Conservation (phyloP, 2,888 invertebrate species). For the Drosophila anomalipes region DNA sequence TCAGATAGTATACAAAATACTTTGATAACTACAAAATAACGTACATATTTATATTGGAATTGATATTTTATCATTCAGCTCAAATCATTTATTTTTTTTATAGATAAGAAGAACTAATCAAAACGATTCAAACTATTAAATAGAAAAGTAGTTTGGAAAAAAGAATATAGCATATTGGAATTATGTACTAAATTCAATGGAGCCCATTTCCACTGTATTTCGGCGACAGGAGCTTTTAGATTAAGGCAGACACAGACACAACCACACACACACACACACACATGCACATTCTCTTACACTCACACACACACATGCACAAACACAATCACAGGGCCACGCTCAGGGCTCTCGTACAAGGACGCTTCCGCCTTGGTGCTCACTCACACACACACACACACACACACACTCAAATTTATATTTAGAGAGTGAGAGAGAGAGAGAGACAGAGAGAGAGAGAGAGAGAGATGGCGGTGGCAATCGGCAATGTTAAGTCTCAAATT, state of each 20-base stretch:
- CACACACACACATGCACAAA: slow-evolving; percentile 18
- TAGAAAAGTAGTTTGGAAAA: neutral
- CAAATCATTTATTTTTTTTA: neutral
- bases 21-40: neutral
- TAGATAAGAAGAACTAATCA: neutral
- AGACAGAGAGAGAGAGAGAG: neutral
- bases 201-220: slow-evolving; percentile 44
- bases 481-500: slow-evolving; percentile 66
- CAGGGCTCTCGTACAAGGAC: slow-evolving; percentile 66
- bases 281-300: slow-evolving; percentile 2
- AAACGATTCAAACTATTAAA: neutral
- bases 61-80: neutral
- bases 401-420: slow-evolving; percentile 1
- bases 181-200: neutral
- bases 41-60: neutral
- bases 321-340: slow-evolving; percentile 46
- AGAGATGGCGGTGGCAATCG: slow-evolving; percentile 41
- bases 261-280: slow-evolving; percentile 6
- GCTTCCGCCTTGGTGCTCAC: slow-evolving; percentile 66
- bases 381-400: slow-evolving; percentile 25
- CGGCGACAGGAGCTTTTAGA: slow-evolving; percentile 45
- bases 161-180: neutral
- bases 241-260: slow-evolving; percentile 26
- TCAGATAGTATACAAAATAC: neutral
- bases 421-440: neutral